Percentiles rank a stretch among this genome's conserved stretches.
phyloP scores from a whole-genome alignment of 2,113 vertebrate species.

The Edolisoma coerulescens region DNA sequence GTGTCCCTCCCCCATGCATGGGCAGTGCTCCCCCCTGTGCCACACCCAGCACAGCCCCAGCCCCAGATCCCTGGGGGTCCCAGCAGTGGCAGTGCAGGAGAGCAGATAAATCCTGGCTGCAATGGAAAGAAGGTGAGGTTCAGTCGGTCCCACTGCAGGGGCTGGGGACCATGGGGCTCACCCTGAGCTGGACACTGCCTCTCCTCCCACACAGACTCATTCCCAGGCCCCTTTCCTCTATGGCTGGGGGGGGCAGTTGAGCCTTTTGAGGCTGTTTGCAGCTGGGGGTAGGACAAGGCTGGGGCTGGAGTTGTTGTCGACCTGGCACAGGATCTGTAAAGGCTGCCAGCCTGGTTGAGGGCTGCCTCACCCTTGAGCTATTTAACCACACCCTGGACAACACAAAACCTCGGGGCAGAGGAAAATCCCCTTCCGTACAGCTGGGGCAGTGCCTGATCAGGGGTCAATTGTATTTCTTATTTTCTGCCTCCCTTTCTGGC shows the following conservation, averaged over 20 bases:
- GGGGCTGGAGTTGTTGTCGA: rapidly evolving
- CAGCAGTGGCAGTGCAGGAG: rapidly evolving
- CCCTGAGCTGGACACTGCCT: not conserved
- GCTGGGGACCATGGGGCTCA: not conserved
- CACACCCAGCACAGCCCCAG: not conserved
- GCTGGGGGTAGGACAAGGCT: not conserved
- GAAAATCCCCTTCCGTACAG: not conserved
- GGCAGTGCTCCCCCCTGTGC: not conserved
- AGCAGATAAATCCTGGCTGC: not conserved
- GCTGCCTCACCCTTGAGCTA: not conserved
- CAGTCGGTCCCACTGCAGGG: not conserved
- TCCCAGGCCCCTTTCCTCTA: not conserved
- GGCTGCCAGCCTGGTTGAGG: not conserved
- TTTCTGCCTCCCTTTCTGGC: not conserved
- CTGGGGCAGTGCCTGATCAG: not conserved
- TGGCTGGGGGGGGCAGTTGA: not conserved
- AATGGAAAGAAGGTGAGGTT: not conserved
- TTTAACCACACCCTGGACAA: not conserved
- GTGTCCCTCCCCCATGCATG: not conserved
- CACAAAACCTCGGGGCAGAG: not conserved
- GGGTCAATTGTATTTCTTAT: not conserved
- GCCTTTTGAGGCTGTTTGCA: not conserved
- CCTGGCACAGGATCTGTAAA: not conserved
- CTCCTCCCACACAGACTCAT: not conserved
- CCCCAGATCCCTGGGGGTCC: not conserved